Percentiles rank a stretch among this genome's conserved stretches.
phyloP scores from a whole-genome alignment of 2,888 invertebrate species.

The Plebejus argus region DNA sequence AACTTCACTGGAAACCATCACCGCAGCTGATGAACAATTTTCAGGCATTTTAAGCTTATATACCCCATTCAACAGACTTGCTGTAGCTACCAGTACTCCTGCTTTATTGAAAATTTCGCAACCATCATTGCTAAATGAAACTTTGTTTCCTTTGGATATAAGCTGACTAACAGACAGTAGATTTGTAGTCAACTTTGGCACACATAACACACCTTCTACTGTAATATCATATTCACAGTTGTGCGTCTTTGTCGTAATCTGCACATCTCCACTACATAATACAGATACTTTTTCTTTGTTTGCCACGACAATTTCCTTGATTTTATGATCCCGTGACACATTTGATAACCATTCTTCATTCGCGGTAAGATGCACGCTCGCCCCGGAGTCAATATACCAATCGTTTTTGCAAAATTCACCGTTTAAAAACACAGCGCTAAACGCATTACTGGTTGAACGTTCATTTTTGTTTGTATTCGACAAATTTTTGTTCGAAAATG shows the following conservation, averaged over 20 bases:
- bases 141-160: slow-evolving; percentile 44
- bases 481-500: slow-evolving; percentile 35
- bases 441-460: slow-evolving; percentile 42
- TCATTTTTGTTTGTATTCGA: slow-evolving; percentile 39
- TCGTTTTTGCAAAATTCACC: slow-evolving; percentile 44
- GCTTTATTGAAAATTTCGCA: slow-evolving; percentile 42
- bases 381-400: slow-evolving; percentile 46
- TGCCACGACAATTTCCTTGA: slow-evolving; percentile 40
- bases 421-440: slow-evolving; percentile 44
- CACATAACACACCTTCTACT: slow-evolving; percentile 40
- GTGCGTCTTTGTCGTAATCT: slow-evolving; percentile 36
- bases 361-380: slow-evolving; percentile 41
- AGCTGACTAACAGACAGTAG: slow-evolving; percentile 40
- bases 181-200: slow-evolving; percentile 40
- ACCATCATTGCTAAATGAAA: slow-evolving; percentile 41
- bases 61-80: slow-evolving; percentile 42
- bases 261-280: slow-evolving; percentile 38
- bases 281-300: slow-evolving; percentile 38
- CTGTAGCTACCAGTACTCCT: slow-evolving; percentile 42
- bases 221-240: slow-evolving; percentile 38
- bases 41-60: slow-evolving; percentile 40
- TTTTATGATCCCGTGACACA: slow-evolving; percentile 31
- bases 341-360: slow-evolving; percentile 38
- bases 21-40: slow-evolving; percentile 25
- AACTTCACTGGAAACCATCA: slow-evolving; percentile 37